phyloP scores from a whole-genome alignment of 2,113 vertebrate genomes.

The Myocastor coypus region DNA sequence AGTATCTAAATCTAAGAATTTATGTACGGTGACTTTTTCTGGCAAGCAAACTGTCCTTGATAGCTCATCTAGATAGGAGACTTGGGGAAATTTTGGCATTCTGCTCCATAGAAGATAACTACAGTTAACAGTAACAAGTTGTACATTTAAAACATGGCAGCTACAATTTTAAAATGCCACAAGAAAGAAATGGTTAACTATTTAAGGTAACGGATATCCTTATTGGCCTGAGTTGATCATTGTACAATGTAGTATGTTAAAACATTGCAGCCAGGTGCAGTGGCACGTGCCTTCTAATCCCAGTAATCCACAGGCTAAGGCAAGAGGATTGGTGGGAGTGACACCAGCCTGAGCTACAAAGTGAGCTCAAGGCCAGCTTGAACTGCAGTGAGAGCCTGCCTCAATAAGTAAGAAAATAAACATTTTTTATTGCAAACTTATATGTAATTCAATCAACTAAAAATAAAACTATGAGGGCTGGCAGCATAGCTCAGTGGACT shows the following conservation, averaged over 20 bases:
- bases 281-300: too few species aligned
- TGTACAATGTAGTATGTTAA: background rate
- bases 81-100: background rate
- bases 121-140: background rate
- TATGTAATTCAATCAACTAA: background rate
- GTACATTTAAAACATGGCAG: background rate
- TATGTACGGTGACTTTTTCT: background rate
- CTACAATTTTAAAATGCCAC: background rate
- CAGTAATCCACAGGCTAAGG: too few species aligned
- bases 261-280: background rate
- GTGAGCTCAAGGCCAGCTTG: too few species aligned
- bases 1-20: background rate
- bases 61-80: background rate
- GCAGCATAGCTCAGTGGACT: too few species aligned
- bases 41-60: background rate
- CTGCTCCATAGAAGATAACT: background rate
- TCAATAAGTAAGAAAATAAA: too few species aligned
- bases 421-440: background rate
- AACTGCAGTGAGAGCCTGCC: too few species aligned
- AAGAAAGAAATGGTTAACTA: background rate
- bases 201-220: background rate
- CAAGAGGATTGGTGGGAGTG: too few species aligned
- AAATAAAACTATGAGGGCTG: background rate
- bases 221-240: background rate
- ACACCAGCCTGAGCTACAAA: too few species aligned